Evolutionary conservation across 1,140 invertebrate genomes (phyloP).

Genomic region (Pinna nobilis): DNA sequence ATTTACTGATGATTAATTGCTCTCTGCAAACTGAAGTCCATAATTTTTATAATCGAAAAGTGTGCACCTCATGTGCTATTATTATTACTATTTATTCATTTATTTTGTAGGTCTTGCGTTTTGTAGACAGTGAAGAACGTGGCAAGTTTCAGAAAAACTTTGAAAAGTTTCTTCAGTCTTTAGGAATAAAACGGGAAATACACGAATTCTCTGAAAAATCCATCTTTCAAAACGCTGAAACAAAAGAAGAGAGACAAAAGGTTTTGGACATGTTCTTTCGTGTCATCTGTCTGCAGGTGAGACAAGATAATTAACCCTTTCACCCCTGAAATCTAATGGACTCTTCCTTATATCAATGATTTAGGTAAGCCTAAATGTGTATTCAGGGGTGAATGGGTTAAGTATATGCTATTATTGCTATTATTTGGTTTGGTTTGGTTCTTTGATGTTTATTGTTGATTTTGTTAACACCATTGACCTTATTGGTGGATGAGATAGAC

Average conservation of each 20-base stretch:
- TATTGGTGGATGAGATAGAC: no score
- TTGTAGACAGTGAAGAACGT: constrained; percentile 86
- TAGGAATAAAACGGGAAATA: constrained; percentile 87
- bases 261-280: constrained; percentile 98
- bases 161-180: constrained; percentile 87
- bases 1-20: no score
- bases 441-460: no score
- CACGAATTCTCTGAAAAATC: constrained; percentile 83
- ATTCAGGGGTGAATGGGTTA: background rate
- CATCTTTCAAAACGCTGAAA: constrained; percentile 94
- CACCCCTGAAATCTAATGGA: background rate
- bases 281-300: constrained; percentile 91
- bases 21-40: no score
- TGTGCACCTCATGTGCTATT: no score
- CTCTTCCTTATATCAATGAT: background rate
- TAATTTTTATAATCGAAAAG: no score
- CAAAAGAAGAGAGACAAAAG: constrained; percentile 93
- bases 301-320: background rate
- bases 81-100: background rate
- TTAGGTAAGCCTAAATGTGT: background rate
- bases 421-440: no score
- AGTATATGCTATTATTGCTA: no score
- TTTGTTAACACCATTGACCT: no score
- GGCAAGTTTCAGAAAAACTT: constrained; percentile 92
- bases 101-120: constrained; percentile 82